phyloP scores from a whole-genome alignment of 2,797 vertebrate genomes.

The Eutrigla gurnardus region DNA sequence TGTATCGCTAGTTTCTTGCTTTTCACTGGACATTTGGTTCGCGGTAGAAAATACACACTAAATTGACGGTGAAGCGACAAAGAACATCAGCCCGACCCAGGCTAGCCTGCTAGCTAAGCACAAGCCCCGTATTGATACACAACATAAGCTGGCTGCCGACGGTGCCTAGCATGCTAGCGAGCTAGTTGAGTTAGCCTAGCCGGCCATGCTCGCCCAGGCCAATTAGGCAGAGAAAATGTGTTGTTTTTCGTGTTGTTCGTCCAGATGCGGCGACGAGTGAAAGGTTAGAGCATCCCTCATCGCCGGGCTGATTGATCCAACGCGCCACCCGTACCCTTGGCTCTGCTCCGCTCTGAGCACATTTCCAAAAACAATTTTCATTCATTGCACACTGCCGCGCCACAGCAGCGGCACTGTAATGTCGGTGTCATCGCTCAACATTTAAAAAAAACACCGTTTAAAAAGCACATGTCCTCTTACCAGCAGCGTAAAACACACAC shows the following conservation, averaged over 20 bases:
- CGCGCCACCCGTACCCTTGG: slow-evolving; percentile 80
- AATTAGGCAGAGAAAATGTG: slow-evolving; percentile 44
- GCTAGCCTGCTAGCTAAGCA: background rate
- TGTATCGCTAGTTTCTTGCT: fast-evolving
- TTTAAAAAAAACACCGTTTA: background rate
- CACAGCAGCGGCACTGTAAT: slow-evolving; percentile 66
- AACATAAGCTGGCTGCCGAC: slow-evolving; percentile 44
- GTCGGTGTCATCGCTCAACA: slow-evolving; percentile 62
- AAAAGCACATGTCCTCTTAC: background rate
- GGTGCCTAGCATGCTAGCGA: slow-evolving; percentile 63
- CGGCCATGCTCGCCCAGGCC: slow-evolving; percentile 81
- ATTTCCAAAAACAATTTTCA: slow-evolving; percentile 79
- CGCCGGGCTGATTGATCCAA: slow-evolving; percentile 76
- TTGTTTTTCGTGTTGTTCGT: slow-evolving; percentile 26
- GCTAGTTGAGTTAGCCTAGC: slow-evolving; percentile 72
- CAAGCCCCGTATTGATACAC: slow-evolving; percentile 24
- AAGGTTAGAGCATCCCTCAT: slow-evolving; percentile 57
- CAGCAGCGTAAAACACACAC: background rate
- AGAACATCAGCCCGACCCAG: background rate
- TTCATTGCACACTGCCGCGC: slow-evolving; percentile 83
- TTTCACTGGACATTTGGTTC: fast-evolving
- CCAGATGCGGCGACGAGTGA: slow-evolving; percentile 22
- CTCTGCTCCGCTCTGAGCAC: slow-evolving; percentile 66
- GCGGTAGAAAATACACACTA: fast-evolving
- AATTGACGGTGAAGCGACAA: background rate